A percentile compares a stretch with the other conserved stretches of the same genome.
phyloP scores from a whole-genome alignment of 1,140 invertebrate genomes.

The Papilio polytes region DNA sequence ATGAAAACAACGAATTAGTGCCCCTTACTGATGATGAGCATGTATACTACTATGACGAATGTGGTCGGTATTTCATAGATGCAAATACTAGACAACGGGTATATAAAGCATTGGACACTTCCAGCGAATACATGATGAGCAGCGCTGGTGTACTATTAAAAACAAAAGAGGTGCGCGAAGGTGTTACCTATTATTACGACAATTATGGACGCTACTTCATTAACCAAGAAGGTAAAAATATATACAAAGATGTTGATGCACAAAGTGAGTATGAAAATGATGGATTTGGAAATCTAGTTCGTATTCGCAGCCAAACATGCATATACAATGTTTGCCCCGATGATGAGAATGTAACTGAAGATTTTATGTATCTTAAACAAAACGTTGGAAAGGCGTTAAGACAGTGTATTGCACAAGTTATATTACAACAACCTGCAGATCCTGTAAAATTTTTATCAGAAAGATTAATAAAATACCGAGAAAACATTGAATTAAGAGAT shows the following conservation, averaged over 20 bases:
- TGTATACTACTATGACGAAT: constrained; percentile 77
- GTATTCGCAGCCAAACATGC: constrained; percentile 71
- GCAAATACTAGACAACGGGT: constrained; percentile 64
- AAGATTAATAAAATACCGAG: constrained; percentile 67
- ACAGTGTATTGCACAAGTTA: constrained; percentile 68
- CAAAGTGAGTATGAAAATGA: constrained; percentile 79
- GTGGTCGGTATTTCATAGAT: constrained; percentile 76
- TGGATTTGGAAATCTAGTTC: constrained; percentile 76
- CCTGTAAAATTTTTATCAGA: constrained; percentile 72
- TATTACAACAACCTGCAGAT: constrained; percentile 71
- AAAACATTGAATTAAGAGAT: constrained; percentile 73
- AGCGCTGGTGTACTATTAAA: constrained; percentile 68
- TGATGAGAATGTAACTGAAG: constrained; percentile 70
- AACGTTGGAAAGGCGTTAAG: constrained; percentile 71
- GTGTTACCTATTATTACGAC: constrained; percentile 70
- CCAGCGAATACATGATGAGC: constrained; percentile 79
- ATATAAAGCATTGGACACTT: constrained; percentile 71
- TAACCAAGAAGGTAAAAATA: constrained; percentile 68
- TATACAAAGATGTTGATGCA: constrained; percentile 72
- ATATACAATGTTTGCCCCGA: constrained; percentile 71
- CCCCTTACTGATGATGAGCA: constrained; percentile 71
- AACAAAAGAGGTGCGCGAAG: constrained; percentile 69
- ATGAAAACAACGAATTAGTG: constrained; percentile 71
- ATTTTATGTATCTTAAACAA: constrained; percentile 73
- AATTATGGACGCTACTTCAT: constrained; percentile 75